Percentiles rank a stretch among this genome's conserved stretches.
phyloP scores from a whole-genome alignment of 2,113 vertebrate genomes.

The Todiramphus chloris region DNA sequence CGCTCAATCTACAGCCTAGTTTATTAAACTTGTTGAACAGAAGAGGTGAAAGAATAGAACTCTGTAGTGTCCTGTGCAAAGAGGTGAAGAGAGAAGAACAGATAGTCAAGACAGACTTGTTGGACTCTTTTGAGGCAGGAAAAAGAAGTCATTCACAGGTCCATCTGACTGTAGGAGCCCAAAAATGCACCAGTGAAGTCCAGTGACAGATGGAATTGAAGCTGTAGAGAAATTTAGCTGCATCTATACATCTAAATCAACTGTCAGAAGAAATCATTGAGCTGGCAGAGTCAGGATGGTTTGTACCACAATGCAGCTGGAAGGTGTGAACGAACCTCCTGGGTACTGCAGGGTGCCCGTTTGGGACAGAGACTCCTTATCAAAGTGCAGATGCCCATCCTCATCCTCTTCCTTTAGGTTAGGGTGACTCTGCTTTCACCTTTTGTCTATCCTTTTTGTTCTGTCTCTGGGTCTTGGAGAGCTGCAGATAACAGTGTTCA shows the following conservation, averaged over 20 bases:
- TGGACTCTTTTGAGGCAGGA: background rate
- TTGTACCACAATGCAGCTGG: background rate
- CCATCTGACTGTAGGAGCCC: background rate
- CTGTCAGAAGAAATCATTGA: background rate
- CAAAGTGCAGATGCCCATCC: background rate
- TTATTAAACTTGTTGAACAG: background rate
- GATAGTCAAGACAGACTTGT: background rate
- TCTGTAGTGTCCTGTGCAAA: background rate
- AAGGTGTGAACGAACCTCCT: background rate
- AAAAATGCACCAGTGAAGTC: background rate
- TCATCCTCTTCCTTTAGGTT: background rate
- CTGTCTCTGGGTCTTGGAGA: background rate
- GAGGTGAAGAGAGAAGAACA: background rate
- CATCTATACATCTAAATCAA: background rate
- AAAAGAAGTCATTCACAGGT: background rate
- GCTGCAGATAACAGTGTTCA: background rate
- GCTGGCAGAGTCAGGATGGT: background rate
- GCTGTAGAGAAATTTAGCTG: background rate
- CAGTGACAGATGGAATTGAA: background rate
- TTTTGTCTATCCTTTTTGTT: background rate
- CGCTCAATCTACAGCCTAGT: background rate
- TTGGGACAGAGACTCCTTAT: background rate
- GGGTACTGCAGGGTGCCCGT: background rate
- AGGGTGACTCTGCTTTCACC: background rate
- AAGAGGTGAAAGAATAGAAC: background rate